Evolutionary conservation across 1,140 invertebrate species (phyloP).

Genomic region (Cyphomyrmex costatus): DNA sequence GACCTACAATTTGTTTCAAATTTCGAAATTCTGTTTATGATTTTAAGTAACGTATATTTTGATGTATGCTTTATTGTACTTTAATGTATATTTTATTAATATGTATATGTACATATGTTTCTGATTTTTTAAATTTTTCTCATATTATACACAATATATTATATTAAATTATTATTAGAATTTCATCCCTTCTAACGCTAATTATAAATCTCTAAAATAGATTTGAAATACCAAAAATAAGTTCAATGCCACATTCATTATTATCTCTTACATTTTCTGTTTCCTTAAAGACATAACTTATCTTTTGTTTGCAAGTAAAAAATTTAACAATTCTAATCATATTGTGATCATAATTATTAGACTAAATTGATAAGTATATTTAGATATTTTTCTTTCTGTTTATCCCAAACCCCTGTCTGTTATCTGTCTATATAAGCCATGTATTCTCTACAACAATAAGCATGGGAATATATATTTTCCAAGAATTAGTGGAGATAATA

Average conservation of each 20-base stretch:
- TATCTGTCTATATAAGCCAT: not conserved
- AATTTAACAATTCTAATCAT: not conserved
- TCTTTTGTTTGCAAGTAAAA: not conserved
- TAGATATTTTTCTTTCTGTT: not conserved
- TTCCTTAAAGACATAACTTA: not conserved
- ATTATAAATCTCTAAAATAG: not conserved
- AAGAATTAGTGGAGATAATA: constrained; percentile 15
- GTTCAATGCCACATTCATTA: not conserved
- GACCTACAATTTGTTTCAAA: not conserved
- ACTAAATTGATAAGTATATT: not conserved
- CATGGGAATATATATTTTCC: constrained; percentile 19
- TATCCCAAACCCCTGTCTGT: not conserved
- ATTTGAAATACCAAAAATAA: not conserved
- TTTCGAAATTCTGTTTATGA: not conserved
- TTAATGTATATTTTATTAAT: not conserved
- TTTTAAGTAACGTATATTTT: not conserved
- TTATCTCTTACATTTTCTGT: not conserved
- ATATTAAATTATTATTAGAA: not conserved
- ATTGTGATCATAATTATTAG: not conserved
- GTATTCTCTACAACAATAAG: constrained; percentile 6
- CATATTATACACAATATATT: not conserved
- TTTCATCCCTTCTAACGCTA: no score
- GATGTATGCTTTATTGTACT: not conserved
- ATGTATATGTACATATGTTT: not conserved
- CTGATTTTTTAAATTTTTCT: not conserved